Evolutionary conservation across 2,888 invertebrate species (phyloP).

Genomic region (Yponomeuta sedellus): DNA sequence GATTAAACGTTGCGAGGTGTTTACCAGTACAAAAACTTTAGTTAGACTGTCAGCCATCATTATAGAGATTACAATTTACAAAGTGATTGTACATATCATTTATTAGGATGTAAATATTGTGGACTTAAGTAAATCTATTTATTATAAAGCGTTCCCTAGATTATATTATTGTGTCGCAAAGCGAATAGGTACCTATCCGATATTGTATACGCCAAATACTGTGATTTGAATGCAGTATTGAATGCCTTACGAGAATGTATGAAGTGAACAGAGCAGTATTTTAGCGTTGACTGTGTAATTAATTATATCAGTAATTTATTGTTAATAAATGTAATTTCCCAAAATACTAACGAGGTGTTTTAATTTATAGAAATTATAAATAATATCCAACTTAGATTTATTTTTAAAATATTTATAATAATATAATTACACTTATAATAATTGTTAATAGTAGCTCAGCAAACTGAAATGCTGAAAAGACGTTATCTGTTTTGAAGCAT

Average conservation of each 20-base stretch:
- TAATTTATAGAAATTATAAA: not conserved
- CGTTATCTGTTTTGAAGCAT: no score
- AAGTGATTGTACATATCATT: constrained; percentile 64
- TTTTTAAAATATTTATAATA: not conserved
- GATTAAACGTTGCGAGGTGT: constrained; percentile 63
- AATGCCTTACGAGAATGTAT: constrained; percentile 46
- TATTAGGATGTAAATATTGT: constrained; percentile 64
- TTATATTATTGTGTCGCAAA: constrained; percentile 24
- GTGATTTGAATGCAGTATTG: constrained; percentile 51
- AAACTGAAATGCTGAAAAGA: not conserved
- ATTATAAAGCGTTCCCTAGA: constrained; percentile 21
- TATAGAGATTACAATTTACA: constrained; percentile 32
- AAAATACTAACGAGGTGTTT: not conserved
- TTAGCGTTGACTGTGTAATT: constrained; percentile 71
- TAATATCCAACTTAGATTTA: not conserved
- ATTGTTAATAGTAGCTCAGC: not conserved
- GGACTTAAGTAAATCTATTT: constrained; percentile 59
- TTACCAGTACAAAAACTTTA: constrained; percentile 32
- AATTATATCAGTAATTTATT: constrained; percentile 69
- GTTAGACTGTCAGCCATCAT: constrained; percentile 42
- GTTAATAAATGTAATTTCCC: constrained; percentile 63
- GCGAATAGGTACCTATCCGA: constrained; percentile 30
- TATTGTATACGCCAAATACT: constrained; percentile 47
- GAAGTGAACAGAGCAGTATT: constrained; percentile 66
- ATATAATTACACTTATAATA: not conserved